Base-by-base conservation (phyloP, 2,797 vertebrate species). In the Gastrophryne carolinensis region DNA sequence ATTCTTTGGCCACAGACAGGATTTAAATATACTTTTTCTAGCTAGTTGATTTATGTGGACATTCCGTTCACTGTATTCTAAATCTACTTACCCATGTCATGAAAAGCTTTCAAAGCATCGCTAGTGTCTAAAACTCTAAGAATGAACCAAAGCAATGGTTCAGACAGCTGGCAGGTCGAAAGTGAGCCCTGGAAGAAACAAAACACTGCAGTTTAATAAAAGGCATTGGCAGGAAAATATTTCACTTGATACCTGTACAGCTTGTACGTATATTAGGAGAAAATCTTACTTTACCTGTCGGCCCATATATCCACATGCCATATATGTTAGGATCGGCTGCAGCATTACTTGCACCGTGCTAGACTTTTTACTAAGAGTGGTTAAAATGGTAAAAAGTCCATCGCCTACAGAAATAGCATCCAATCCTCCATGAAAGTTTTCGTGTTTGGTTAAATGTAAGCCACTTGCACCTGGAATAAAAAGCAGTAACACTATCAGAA, bases 271-370 rank as follows among this genome's bases (percentile, higher is more conserved):
- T 37, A 37, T 5, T 12, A n/a, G 2, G 37, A 11, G 6, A n/a
- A 9, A 47, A 47, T 10, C n/a, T 47, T 13, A 2, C 79, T 90
- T 90, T 83, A 99, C 98, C 88, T 99, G 98, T 88, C 97, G 91
- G 71, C 98, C 97, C 98, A 99, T 99, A 86, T 99, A 99, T 0
- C 98, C 98, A 86, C 98, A 99, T 69, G 98, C 98, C 98, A 99
- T 99, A 86, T 99, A 99, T 2, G 98, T 99, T 83, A 99, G 93
- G 86, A 99, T 97, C 66, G 98, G 98, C 86, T 99, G 98, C 61
- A 99, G 83, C 98, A 99, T 99, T 84, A 98, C 95, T 85, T 98
- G 96, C 26, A 98, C 96, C 0, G 97, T 96, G 13, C 95, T 96
- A 75, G 97, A 95, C 86, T 94, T 96, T 87, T 98, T 99, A 87